Conservation (phyloP, 2,888 invertebrate species). For the Smittia aterrima region DNA sequence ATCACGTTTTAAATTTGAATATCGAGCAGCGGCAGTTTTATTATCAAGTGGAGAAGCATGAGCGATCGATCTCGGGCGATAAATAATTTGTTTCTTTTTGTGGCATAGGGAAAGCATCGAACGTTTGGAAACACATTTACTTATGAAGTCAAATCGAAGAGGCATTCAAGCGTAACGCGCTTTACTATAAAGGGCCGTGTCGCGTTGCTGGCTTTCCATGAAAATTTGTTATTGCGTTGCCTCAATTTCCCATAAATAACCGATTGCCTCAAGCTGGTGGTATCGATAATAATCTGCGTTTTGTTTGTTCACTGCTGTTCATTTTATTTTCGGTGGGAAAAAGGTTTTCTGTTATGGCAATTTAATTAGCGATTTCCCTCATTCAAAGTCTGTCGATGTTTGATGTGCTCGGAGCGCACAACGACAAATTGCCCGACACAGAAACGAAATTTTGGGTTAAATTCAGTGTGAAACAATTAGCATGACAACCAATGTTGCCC, state of each 20-base stretch:
- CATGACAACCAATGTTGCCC: conserved; percentile 3
- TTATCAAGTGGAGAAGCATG: conserved; percentile 7
- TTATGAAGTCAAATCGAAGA: not conserved
- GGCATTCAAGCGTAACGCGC: not conserved
- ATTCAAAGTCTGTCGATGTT: conserved; percentile 1
- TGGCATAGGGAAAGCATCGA: not conserved
- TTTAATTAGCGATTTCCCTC: conserved; percentile 19
- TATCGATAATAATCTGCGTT: not conserved
- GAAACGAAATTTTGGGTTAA: not conserved
- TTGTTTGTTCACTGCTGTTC: not conserved
- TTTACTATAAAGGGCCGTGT: not conserved
- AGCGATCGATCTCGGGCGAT: not conserved
- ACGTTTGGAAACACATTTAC: no score
- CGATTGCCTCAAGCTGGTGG: not conserved
- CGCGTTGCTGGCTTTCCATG: not conserved
- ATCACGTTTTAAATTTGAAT: conserved; percentile 23
- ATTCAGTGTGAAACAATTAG: conserved; percentile 7
- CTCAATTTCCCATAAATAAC: not conserved
- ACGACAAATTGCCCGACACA: not conserved
- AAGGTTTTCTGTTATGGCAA: conserved; percentile 16
- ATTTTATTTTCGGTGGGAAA: conserved; percentile 6
- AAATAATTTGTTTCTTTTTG: not conserved
- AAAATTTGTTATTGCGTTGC: not conserved
- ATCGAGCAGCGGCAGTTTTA: not conserved
- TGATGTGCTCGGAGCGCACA: not conserved